Conservation (phyloP, 2,113 vertebrate genomes). For the Leptodactylus fuscus region DNA sequence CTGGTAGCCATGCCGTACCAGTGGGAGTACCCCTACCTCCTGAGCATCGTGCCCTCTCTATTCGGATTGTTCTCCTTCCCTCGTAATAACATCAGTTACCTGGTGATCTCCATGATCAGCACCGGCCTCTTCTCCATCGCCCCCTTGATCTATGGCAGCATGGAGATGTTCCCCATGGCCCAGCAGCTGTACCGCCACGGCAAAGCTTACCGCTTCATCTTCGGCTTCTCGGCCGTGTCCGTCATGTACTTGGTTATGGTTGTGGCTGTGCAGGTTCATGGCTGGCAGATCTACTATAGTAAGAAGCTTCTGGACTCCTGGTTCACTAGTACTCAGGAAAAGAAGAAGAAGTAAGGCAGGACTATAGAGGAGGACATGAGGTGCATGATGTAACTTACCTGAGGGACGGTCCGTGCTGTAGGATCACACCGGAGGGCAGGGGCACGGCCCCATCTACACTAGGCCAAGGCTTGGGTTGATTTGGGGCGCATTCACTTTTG, state of each 20-base stretch:
- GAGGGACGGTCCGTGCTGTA: background rate
- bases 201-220: conserved; percentile 94
- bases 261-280: conserved; percentile 90
- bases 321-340: conserved; percentile 95
- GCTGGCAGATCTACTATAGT: conserved; percentile 97
- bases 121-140: conserved; percentile 90
- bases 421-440: too few species aligned
- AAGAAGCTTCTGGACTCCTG: conserved; percentile 97
- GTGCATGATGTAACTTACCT: background rate
- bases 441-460: background rate
- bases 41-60: conserved; percentile 87
- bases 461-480: background rate
- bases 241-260: conserved; percentile 93
- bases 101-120: conserved; percentile 97
- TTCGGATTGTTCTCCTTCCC: conserved; percentile 90
- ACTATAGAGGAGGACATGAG: background rate
- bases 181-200: conserved; percentile 95
- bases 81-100: conserved; percentile 95
- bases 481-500: background rate
- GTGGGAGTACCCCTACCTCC: conserved; percentile 95
- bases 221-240: conserved; percentile 87
- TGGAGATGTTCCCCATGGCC: conserved; percentile 97
- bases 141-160: conserved; percentile 91
- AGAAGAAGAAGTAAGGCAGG: conserved; percentile 87
- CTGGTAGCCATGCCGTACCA: conserved; percentile 92